Base-by-base conservation (phyloP, 1,140 invertebrate species). In the Hylaeus volcanicus region DNA sequence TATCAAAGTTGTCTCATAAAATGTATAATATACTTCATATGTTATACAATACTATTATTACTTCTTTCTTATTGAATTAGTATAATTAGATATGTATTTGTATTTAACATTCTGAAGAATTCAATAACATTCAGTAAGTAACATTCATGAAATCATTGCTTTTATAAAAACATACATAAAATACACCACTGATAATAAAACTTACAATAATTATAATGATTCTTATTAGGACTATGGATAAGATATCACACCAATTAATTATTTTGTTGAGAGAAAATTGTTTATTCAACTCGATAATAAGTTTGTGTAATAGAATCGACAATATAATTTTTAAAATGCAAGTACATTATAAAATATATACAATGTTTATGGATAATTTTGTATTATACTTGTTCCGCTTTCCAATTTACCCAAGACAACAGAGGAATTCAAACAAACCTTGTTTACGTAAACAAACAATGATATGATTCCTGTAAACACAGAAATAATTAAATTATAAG, bases 61-160 rank as follows among this genome's bases (percentile, higher is more conserved):
- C n/a, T 15, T 48, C 15, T 60, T 1, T 11, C 26, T 37, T 66
- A 76, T 76, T 58, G 3, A 58, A 60, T 76, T 76, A 68, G 26
- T 65, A 56, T 75, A 58, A 68, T 45, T 56, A 41, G 39, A 75
- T 66, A 12, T 51, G 43, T 65, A 53, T 1, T 41, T 64, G 11
- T 14, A 37, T 41, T 63, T 9, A 51, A 55, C 66, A 69, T 41
- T 56, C 9, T 51, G 8, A 45, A 8, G 15, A 70, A 4, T 37
- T 55, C 14, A 58, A 58, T 15, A 63, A 63, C 41, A 41, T 39
- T 63, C 3, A 63, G n/a, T n/a, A 58, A 58, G 14, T 15, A 63
- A 63, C 41, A 41, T 39, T 63, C 3, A 63, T 63, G 37, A 64
- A 11, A 64, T 14, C 55, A 56, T 56, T 1, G 5, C 15, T 56